These are phyloP conservation scores for Drosophila trapezifrons DNA, from an alignment of 1,140 invertebrate species.

Conservation along the genomic window DNA sequence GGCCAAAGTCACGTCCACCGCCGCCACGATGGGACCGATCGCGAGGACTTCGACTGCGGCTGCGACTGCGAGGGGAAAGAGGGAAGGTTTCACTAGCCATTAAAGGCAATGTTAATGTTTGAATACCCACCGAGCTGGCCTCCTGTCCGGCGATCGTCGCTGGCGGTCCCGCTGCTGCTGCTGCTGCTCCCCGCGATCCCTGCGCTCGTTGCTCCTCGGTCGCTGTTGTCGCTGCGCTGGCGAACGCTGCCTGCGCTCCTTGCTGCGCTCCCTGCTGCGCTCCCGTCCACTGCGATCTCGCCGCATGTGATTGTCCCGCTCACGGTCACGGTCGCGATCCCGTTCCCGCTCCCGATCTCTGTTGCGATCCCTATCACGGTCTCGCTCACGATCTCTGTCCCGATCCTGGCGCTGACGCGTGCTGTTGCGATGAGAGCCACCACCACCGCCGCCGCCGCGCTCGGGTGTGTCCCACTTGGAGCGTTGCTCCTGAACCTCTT, in stretches of 20 bases:
- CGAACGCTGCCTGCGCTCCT: conserved; percentile 16
- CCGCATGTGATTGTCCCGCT: conserved; percentile 30
- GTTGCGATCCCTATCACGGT: conserved; percentile 26
- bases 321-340: conserved; percentile 24
- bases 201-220: conserved; percentile 37
- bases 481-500: conserved; percentile 58
- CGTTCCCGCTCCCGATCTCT: conserved; percentile 23
- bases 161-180: conserved; percentile 31
- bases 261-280: conserved; percentile 27
- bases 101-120: no score
- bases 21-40: conserved; percentile 61
- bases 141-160: conserved; percentile 62
- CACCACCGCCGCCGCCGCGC: not conserved
- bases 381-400: conserved; percentile 30
- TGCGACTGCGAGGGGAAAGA: not conserved
- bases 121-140: conserved; percentile 48
- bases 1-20: conserved; percentile 28
- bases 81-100: no score
- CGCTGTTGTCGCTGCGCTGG: conserved; percentile 24
- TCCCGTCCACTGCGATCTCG: conserved; percentile 19
- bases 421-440: conserved; percentile 17
- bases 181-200: conserved; percentile 24
- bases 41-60: conserved; percentile 72
- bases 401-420: conserved; percentile 30
- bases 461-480: conserved; percentile 81